Base-by-base conservation (phyloP, 2,888 invertebrate genomes). In the Diachrysia chrysitis region DNA sequence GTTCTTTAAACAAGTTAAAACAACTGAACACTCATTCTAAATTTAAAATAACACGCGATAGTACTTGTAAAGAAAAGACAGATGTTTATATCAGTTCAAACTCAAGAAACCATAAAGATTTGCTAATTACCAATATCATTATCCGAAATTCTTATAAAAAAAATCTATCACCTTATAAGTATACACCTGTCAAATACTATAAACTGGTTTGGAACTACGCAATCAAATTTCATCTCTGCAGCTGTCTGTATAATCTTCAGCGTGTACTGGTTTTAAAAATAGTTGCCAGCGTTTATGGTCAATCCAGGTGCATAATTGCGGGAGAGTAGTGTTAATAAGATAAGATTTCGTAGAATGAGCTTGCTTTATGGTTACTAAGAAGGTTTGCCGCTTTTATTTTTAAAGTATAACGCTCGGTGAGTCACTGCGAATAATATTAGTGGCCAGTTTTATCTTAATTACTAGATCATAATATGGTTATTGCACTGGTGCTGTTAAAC, bases 161-260 rank as follows among this genome's bases (percentile, higher is more conserved):
- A n/a, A 0, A 37, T 42, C 42, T n/a, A 65, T 63, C 32, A 54
- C 14, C 19, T n/a, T 42, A n/a, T n/a, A n/a, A n/a, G n/a, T n/a
- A 25, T 62, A 61, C 80, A 79, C 72, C 82, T 82, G 78, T 71
- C 73, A 64, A 60, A 78, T 79, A 76, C 62, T 71, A 69, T 19
- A 53, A 75, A 72, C 65, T 42, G 63, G 72, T 75, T 81, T 65
- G 55, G 48, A 57, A 46, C 57, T 71, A 81, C 65, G 78, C 82
- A 85, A 84, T 84, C 83, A 83, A 78, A 79, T 78, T 76, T 68
- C 76, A 71, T 72, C 68, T 63, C 35, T 37, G 76, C 80, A 69
- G 64, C 73, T 73, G 71, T 53, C 64, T 51, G 51, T 42, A 63
- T 71, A 69, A 79, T 61, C 70, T 67, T 69, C 62, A 37, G 25